Evolutionary conservation across 2,797 vertebrate species (phyloP).

Genomic region (Sebastes itinus): DNA sequence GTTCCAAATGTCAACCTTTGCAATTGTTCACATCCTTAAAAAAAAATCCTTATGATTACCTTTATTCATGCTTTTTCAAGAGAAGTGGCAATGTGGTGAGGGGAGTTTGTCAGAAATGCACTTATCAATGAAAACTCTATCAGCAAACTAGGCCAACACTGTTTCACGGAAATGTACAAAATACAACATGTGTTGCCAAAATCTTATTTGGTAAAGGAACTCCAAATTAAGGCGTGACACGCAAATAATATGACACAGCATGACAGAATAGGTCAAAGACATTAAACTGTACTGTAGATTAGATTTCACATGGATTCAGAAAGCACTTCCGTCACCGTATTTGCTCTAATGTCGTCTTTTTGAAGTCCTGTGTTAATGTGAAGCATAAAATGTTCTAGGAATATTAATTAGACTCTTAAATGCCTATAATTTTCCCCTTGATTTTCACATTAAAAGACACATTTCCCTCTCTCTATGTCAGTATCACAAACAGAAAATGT

Average conservation of each 20-base stretch:
- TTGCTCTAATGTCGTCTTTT: not conserved
- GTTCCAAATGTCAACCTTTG: no score
- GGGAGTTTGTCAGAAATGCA: not conserved
- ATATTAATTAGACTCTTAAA: slow-evolving; percentile 8
- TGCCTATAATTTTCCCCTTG: not conserved
- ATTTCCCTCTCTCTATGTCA: not conserved
- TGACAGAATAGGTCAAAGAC: not conserved
- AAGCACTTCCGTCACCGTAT: not conserved
- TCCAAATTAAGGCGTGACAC: not conserved
- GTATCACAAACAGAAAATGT: not conserved
- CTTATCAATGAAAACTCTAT: not conserved
- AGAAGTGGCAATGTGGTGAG: not conserved
- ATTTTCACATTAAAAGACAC: not conserved
- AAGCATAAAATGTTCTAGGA: not conserved
- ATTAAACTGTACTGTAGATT: not conserved
- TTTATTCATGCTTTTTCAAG: not conserved
- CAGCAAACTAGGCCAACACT: not conserved
- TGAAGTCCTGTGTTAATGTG: not conserved
- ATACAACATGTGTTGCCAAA: not conserved
- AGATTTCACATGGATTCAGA: not conserved
- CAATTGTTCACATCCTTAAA: not conserved
- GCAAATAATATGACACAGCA: not conserved
- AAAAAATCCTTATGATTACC: not conserved
- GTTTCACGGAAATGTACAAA: not conserved
- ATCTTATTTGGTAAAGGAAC: not conserved